Evolutionary conservation across 2,888 invertebrate species (phyloP).

Genomic region (Phyllotreta cruciferae): DNA sequence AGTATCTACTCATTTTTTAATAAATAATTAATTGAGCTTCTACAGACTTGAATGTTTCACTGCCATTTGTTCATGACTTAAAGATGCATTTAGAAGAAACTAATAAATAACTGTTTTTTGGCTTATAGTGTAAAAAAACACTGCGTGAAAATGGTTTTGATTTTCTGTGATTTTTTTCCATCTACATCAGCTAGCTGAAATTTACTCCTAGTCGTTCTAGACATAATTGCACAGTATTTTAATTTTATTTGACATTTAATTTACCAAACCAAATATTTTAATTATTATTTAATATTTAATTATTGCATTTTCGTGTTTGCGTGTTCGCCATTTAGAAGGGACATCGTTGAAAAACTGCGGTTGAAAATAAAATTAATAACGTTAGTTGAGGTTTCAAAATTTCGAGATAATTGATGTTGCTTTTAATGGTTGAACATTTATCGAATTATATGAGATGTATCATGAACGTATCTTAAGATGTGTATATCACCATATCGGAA

Average conservation of each 20-base stretch:
- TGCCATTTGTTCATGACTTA: conserved; percentile 24
- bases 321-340: conserved; percentile 20
- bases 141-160: conserved; percentile 8
- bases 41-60: conserved; percentile 27
- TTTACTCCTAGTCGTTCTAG: conserved; percentile 32
- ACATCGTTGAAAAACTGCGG: neutral
- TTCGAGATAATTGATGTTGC: too few species aligned
- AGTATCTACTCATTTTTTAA: conserved; percentile 19
- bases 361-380: neutral
- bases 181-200: conserved; percentile 29
- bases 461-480: conserved; percentile 34
- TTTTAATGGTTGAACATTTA: conserved; percentile 2
- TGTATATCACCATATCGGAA: conserved; percentile 8
- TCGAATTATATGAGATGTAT: conserved; percentile 31
- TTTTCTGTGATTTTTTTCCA: conserved; percentile 31
- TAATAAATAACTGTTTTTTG: conserved; percentile 8
- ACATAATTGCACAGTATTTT: conserved; percentile 33
- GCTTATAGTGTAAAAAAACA: conserved; percentile 20
- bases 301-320: conserved; percentile 26
- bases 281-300: conserved; percentile 32
- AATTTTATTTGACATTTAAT: conserved; percentile 30
- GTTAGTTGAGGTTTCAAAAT: conserved; percentile 2
- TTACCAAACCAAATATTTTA: conserved; percentile 36
- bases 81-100: conserved; percentile 12
- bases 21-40: neutral